Percentiles rank a stretch among this genome's conserved stretches.
Conservation (phyloP, 2,113 vertebrate species). For the Macrotis lagotis region DNA sequence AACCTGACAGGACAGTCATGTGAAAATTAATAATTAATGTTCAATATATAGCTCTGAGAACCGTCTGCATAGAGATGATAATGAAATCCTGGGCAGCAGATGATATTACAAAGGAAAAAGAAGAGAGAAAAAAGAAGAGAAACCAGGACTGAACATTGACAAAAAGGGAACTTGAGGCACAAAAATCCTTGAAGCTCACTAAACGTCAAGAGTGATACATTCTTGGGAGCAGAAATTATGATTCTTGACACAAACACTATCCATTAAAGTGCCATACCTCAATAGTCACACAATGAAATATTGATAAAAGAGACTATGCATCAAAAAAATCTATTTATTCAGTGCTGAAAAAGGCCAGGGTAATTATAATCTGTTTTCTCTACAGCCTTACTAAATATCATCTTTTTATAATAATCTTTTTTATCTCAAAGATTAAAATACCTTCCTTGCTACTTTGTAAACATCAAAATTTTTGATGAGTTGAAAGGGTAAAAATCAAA, state of each 20-base stretch:
- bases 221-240: background rate
- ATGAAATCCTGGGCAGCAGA: background rate
- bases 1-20: background rate
- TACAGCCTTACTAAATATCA: background rate
- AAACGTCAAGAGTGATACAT: background rate
- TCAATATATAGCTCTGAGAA: background rate
- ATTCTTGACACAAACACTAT: background rate
- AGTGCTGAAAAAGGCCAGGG: background rate
- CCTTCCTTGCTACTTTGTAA: background rate
- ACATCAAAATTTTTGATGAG: constrained; percentile 19
- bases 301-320: background rate
- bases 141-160: background rate
- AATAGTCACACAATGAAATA: background rate
- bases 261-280: background rate
- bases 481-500: constrained; percentile 18
- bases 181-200: background rate
- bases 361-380: background rate
- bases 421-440: constrained; percentile 27
- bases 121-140: background rate
- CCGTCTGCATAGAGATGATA: background rate
- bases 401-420: background rate
- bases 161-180: constrained; percentile 1
- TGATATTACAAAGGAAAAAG: background rate
- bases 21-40: background rate
- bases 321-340: background rate